Evolutionary conservation across 2,888 invertebrate genomes (phyloP).

Genomic region (Copidosoma aretas): DNA sequence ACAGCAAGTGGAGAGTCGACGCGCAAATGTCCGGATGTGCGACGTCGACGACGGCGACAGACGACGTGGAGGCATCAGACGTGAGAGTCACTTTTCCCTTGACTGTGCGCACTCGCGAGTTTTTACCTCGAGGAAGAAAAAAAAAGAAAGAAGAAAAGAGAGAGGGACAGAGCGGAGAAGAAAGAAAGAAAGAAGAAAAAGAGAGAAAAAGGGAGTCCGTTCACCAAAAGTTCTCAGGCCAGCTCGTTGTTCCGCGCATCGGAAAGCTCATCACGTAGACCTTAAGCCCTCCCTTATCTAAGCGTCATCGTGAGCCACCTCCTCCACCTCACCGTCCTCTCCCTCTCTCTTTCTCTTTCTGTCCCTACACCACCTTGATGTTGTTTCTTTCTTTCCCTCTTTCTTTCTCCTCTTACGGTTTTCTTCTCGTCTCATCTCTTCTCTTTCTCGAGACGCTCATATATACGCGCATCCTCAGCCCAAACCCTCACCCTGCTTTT

Average conservation of each 20-base stretch:
- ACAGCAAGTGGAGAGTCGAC: conserved; percentile 24
- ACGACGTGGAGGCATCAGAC: conserved; percentile 40
- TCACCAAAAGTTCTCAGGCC: conserved; percentile 61
- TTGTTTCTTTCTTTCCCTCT: conserved; percentile 38
- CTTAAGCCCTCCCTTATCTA: conserved; percentile 61
- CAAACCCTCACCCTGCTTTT: too few relatives aligned
- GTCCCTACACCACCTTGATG: conserved; percentile 3
- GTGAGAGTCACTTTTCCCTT: conserved; percentile 44
- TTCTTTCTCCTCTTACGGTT: neutral
- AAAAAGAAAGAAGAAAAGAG: too few relatives aligned
- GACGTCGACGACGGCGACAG: too few relatives aligned
- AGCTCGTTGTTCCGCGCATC: conserved; percentile 50
- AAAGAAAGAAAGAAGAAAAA: neutral
- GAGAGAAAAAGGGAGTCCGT: conserved; percentile 38
- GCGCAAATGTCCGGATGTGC: conserved; percentile 57
- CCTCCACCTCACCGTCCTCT: conserved; percentile 46
- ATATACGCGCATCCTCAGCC: too few relatives aligned
- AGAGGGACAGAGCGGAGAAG: neutral
- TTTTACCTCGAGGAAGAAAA: neutral
- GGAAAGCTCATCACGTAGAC: conserved; percentile 61
- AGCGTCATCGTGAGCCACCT: conserved; percentile 58
- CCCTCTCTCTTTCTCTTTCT: too few relatives aligned
- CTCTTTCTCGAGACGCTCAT: conserved; percentile 2
- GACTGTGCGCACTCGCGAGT: too few relatives aligned
- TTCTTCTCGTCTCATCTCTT: neutral